These are phyloP conservation scores for Anastrepha ludens DNA, from an alignment of 1,140 invertebrate genomes.

Conservation along the genomic window DNA sequence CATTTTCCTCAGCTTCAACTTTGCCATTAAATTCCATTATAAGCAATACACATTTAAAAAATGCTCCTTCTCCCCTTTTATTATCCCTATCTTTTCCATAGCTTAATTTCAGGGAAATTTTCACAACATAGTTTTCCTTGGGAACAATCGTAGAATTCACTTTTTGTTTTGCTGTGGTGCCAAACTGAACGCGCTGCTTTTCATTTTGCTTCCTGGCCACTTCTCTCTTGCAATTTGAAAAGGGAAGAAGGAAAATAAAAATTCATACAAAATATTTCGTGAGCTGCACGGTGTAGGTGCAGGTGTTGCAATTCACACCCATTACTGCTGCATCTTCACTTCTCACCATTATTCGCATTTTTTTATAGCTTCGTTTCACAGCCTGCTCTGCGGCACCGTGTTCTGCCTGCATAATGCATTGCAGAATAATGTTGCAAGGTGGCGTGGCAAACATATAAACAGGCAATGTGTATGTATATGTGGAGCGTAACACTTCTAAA, in stretches of 20 bases:
- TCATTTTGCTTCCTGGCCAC: not conserved
- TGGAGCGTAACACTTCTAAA: too few relatives aligned
- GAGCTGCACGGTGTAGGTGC: not conserved
- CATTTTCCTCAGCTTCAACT: too few relatives aligned
- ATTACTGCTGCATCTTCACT: not conserved
- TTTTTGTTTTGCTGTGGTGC: not conserved
- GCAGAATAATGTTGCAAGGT: too few relatives aligned
- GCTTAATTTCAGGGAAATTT: not conserved
- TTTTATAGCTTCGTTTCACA: too few relatives aligned
- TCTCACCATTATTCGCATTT: not conserved
- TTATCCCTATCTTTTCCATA: not conserved
- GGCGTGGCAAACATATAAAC: too few relatives aligned
- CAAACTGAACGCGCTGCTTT: not conserved
- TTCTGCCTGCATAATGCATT: too few relatives aligned
- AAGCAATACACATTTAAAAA: too few relatives aligned
- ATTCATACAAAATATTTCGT: not conserved
- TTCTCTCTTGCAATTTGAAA: not conserved
- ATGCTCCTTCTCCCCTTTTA: not conserved
- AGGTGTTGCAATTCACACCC: not conserved
- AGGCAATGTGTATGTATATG: too few relatives aligned
- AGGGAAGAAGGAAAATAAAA: too few relatives aligned
- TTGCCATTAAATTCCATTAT: too few relatives aligned
- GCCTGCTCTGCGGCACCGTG: too few relatives aligned
- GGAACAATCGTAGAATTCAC: not conserved
- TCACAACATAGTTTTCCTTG: too few relatives aligned